phyloP scores from a whole-genome alignment of 2,113 vertebrate genomes.

The Grammomys dolichurus region DNA sequence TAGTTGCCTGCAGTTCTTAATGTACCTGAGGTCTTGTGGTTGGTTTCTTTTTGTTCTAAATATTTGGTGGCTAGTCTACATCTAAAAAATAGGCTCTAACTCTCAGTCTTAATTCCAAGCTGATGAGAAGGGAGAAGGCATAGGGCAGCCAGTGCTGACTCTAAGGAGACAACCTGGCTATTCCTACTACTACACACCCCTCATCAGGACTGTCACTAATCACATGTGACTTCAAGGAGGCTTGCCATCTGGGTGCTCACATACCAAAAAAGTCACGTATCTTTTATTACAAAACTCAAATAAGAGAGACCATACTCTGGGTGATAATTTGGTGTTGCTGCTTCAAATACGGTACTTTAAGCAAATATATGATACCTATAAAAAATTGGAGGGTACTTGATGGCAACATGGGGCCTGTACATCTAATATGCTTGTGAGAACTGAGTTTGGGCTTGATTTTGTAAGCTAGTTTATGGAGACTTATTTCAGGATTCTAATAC shows the following conservation, averaged over 20 bases:
- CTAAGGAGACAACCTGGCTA: not conserved
- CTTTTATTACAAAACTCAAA: conserved; percentile 18
- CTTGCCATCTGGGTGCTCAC: not conserved
- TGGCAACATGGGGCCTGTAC: not conserved
- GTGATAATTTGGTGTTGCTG: not conserved
- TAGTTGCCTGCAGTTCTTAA: not conserved
- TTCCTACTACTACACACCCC: not conserved
- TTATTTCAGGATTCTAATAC: conserved; percentile 33
- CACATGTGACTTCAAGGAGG: not conserved
- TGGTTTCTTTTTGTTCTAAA: not conserved
- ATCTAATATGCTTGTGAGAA: not conserved
- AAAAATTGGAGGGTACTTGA: not conserved
- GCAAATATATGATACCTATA: not conserved
- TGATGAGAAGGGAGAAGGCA: not conserved
- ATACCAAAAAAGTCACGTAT: not conserved
- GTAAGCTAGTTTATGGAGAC: conserved; percentile 27
- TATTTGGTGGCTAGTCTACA: not conserved
- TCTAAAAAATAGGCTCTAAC: not conserved
- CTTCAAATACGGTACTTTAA: not conserved
- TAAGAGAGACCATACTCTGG: not conserved
- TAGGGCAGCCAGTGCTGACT: not conserved
- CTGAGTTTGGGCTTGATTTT: not conserved
- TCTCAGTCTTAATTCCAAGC: not conserved
- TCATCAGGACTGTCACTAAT: not conserved
- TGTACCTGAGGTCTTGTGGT: not conserved